These are phyloP conservation scores for Strix aluco DNA, from an alignment of 2,113 vertebrate species.

Conservation along the genomic window DNA sequence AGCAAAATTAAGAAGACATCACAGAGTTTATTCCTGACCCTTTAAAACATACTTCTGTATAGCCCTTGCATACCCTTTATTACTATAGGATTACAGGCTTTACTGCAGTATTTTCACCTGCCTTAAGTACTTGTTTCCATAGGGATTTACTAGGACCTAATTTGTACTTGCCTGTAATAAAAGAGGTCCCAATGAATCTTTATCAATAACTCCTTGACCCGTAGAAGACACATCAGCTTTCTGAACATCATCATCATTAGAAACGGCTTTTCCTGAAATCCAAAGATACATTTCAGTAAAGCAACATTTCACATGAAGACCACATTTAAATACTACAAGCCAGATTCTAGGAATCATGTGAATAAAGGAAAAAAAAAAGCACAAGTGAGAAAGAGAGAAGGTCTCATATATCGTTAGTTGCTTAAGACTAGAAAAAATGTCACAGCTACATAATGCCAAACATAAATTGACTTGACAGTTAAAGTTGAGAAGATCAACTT, in stretches of 20 bases:
- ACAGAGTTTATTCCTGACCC: not conserved
- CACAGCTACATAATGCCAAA: not conserved
- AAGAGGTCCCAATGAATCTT: constrained; percentile 95
- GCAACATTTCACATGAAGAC: not conserved
- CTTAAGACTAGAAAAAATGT: not conserved
- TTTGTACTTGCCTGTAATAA: constrained; percentile 87
- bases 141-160: not conserved
- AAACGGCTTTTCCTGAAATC: constrained; percentile 88
- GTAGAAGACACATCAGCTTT: constrained; percentile 98
- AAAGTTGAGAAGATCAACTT: not conserved
- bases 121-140: not conserved
- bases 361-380: not conserved
- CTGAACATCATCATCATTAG: constrained; percentile 94
- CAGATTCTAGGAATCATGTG: not conserved
- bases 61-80: not conserved
- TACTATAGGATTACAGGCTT: not conserved
- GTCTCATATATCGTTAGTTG: not conserved
- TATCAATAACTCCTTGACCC: constrained; percentile 97
- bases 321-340: not conserved
- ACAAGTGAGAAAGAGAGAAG: not conserved
- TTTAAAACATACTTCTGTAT: not conserved
- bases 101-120: not conserved
- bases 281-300: not conserved
- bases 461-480: not conserved
- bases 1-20: not conserved